A percentile compares a stretch with the other conserved stretches of the same genome.
These are phyloP conservation scores for Thaumetopoea pityocampa DNA, from an alignment of 1,140 invertebrate genomes.

Conservation along the genomic window DNA sequence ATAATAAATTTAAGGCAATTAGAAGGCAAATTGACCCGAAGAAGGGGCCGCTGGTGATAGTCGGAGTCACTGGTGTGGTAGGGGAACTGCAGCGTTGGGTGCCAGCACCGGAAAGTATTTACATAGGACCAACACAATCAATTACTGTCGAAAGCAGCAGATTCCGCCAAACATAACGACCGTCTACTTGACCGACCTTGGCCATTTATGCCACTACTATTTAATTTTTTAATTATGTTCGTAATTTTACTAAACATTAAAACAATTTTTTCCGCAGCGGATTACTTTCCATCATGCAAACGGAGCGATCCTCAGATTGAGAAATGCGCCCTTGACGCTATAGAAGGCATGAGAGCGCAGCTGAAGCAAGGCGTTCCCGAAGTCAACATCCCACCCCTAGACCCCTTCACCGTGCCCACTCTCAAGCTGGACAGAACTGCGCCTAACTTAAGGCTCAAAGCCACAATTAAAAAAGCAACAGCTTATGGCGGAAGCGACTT, in stretches of 20 bases:
- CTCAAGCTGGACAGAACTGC: slow-evolving; percentile 80
- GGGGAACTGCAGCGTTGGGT: too few relatives aligned
- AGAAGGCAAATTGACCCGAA: too few relatives aligned
- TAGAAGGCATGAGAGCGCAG: slow-evolving; percentile 77
- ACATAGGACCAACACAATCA: too few relatives aligned
- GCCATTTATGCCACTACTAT: too few relatives aligned
- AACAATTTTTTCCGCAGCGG: slow-evolving; percentile 54
- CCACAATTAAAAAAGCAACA: slow-evolving; percentile 80
- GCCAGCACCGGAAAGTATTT: too few relatives aligned
- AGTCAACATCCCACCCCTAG: slow-evolving; percentile 79
- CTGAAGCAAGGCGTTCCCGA: slow-evolving; percentile 79
- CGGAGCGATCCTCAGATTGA: slow-evolving; percentile 77
- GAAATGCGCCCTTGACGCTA: slow-evolving; percentile 77
- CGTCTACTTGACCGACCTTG: too few relatives aligned
- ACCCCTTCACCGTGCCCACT: slow-evolving; percentile 79
- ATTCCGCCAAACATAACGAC: too few relatives aligned
- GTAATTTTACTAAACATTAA: not conserved
- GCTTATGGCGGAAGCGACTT: slow-evolving; percentile 79
- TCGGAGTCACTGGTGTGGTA: too few relatives aligned
- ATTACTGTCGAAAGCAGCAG: too few relatives aligned
- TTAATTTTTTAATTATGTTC: too few relatives aligned
- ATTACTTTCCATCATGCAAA: slow-evolving; percentile 78
- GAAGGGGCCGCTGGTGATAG: too few relatives aligned
- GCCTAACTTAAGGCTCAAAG: slow-evolving; percentile 80
- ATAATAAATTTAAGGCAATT: too few relatives aligned